Conservation (phyloP, 2,113 vertebrate species). For the Cinclus mexicanus region DNA sequence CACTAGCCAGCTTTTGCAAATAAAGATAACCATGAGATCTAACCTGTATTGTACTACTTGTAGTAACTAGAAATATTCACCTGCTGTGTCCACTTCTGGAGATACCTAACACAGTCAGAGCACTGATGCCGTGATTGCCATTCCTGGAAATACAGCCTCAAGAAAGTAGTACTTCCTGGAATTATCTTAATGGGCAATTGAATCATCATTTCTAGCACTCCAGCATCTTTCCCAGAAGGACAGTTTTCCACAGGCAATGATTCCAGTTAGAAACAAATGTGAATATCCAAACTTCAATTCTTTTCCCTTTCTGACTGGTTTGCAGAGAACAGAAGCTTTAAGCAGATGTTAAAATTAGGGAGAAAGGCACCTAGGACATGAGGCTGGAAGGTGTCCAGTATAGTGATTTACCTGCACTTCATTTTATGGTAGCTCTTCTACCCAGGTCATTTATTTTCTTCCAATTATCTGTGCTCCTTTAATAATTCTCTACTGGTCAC, state of each 20-base stretch:
- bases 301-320: background rate
- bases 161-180: conserved; percentile 68
- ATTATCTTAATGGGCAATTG: conserved; percentile 74
- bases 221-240: conserved; percentile 64
- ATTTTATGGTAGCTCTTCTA: conserved; percentile 7
- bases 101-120: conserved; percentile 27
- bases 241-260: conserved; percentile 58
- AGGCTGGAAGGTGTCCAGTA: background rate
- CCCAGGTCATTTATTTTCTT: conserved; percentile 41
- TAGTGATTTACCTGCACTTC: conserved; percentile 17
- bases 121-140: background rate
- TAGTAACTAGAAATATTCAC: conserved; percentile 36
- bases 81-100: conserved; percentile 31
- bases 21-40: conserved; percentile 41
- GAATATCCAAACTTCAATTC: background rate
- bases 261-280: conserved; percentile 58
- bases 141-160: conserved; percentile 59
- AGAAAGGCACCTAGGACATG: background rate
- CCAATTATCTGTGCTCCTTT: conserved; percentile 38
- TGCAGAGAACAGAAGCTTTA: conserved; percentile 15
- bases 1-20: conserved; percentile 55
- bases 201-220: conserved; percentile 71
- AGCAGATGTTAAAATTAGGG: conserved; percentile 36
- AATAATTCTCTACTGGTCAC: conserved; percentile 51
- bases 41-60: background rate